phyloP scores from a whole-genome alignment of 2,888 invertebrate genomes.

The Acanthosepion pharaonis region DNA sequence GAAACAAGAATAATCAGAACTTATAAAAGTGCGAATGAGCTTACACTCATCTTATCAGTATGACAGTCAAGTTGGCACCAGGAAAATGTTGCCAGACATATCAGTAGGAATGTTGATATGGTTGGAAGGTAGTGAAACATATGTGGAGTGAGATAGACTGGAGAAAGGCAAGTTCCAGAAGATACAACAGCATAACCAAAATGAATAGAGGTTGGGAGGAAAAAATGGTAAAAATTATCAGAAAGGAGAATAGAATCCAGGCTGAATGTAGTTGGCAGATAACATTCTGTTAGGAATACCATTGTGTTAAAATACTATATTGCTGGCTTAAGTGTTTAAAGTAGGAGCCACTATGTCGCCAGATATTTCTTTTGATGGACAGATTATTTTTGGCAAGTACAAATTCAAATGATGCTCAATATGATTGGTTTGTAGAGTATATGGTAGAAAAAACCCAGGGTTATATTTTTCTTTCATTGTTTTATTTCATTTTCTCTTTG shows the following conservation, averaged over 20 bases:
- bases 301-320: neutral
- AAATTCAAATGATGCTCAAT: conserved; percentile 2
- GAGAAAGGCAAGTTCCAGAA: neutral
- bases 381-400: neutral
- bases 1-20: neutral
- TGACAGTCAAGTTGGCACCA: neutral
- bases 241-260: neutral
- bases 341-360: neutral
- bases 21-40: neutral
- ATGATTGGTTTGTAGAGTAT: too few relatives aligned
- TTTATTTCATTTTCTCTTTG: too few relatives aligned
- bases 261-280: neutral
- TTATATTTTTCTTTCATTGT: too few relatives aligned
- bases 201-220: neutral
- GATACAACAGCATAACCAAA: neutral
- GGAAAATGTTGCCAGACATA: neutral
- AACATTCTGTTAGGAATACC: neutral
- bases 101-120: neutral
- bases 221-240: neutral
- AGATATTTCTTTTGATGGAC: neutral
- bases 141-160: neutral
- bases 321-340: neutral
- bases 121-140: too few relatives aligned
- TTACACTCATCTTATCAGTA: neutral
- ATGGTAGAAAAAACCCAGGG: too few relatives aligned